Evolutionary conservation across 2,797 vertebrate species (phyloP).

Genomic region (Sebastes dallii): DNA sequence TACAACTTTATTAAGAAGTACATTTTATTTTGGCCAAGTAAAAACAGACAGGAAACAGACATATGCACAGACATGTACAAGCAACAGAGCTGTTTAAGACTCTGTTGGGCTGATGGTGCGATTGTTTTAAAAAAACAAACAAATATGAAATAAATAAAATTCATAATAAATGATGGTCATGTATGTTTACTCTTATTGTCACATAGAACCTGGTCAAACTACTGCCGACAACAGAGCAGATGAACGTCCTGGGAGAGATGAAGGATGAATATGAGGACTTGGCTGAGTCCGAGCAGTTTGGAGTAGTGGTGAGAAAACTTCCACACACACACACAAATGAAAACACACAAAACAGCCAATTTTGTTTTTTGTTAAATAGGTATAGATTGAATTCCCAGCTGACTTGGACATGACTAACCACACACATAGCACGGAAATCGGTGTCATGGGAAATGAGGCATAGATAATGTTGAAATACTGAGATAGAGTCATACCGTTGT

Average conservation of each 20-base stretch:
- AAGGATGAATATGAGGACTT: conserved; percentile 90
- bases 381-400: conserved; percentile 1
- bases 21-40: no score
- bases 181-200: conserved; percentile 4
- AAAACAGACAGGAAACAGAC: background rate
- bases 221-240: conserved; percentile 83
- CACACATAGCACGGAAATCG: conserved; percentile 7
- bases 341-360: background rate
- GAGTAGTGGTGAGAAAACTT: conserved; percentile 84
- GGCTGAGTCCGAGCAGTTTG: conserved; percentile 89
- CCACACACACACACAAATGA: background rate
- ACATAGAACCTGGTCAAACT: conserved; percentile 88
- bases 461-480: background rate
- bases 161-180: background rate
- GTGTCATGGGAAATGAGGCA: conserved; percentile 2
- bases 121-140: background rate
- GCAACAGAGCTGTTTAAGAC: background rate
- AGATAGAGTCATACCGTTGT: background rate
- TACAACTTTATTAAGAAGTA: no score
- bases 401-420: conserved; percentile 27
- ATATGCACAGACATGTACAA: background rate
- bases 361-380: background rate
- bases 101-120: background rate
- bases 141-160: background rate
- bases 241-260: conserved; percentile 82